Base-by-base conservation (phyloP, 2,113 vertebrate species). In the Formicarius rufipectus region DNA sequence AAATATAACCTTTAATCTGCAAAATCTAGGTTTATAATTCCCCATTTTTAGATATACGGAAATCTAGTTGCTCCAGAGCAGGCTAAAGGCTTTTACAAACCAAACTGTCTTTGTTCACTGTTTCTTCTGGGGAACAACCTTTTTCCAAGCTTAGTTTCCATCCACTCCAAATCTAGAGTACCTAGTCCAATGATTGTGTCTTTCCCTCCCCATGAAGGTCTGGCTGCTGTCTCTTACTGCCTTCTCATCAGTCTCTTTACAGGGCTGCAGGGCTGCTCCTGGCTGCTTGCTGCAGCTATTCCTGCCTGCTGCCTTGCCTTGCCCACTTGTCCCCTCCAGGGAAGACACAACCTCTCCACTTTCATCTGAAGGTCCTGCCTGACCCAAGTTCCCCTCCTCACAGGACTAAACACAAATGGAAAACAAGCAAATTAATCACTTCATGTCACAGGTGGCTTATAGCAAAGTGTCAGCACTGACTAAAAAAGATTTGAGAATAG, bases 381-480 rank as follows among this genome's bases (percentile, higher is more conserved):
- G 47, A 78, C 42, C 39, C 39, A 44, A n/a, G 24, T 25, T 24
- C 17, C 20, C 75, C 50, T 77, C 50, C 50, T 88, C 85, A 50
- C 15, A 71, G 42, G 42, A 71, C 64, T 67, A 2, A 84, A 52
- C 42, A 66, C 8, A 76, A 83, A 60, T 6, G 35, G 14, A 84
- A 89, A 95, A 78, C 47, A 95, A 95, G 56, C 8, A 87, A 52
- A 90, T 90, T 55, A 84, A 78, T 93, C 2, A 74, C 44, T 55
- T 92, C 6, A 3, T 53, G 89, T 87, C 88, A 93, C 85, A 93
- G 52, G 93, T 96, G 92, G 90, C 73, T 93, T 82, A 78, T 83
- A 89, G 31, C 83, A 87, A 92, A 96, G 53, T 84, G 69, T 75
- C 86, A 84, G 69, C 22, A 24, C 28, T 14, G 72, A 84, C 69